phyloP scores from a whole-genome alignment of 2,797 vertebrate genomes.

The Sebastes miniatus region DNA sequence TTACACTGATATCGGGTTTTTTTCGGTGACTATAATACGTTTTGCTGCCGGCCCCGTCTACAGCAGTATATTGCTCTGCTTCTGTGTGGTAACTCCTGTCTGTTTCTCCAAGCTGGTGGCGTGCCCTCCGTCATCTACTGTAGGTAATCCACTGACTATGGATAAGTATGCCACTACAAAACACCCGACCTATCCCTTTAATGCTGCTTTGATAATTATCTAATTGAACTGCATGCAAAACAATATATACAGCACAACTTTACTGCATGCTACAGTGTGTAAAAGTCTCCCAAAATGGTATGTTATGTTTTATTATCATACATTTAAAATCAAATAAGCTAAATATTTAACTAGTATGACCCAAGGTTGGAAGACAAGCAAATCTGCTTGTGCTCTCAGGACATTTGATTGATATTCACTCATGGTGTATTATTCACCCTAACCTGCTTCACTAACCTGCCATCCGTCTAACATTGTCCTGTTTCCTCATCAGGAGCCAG shows the following conservation, averaged over 20 bases:
- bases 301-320: neutral
- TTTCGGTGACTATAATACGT: no score
- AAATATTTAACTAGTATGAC: neutral
- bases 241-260: neutral
- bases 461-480: constrained; percentile 84
- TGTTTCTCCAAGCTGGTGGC: no score
- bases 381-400: neutral
- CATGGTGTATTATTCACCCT: neutral
- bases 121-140: no score
- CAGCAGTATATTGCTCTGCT: no score
- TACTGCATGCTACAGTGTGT: neutral
- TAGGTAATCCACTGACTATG: no score
- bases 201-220: constrained; percentile 15
- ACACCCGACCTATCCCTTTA: neutral
- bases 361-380: neutral
- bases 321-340: neutral
- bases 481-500: constrained; percentile 97
- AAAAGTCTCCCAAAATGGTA: neutral
- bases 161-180: no score
- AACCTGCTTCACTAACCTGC: constrained; percentile 84
- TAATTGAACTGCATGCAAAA: constrained; percentile 47
- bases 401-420: constrained; percentile 8
- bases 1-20: no score
- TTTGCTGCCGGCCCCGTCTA: no score
- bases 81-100: no score